Conservation (phyloP, 1,140 invertebrate species). For the Heterodera schachtii region DNA sequence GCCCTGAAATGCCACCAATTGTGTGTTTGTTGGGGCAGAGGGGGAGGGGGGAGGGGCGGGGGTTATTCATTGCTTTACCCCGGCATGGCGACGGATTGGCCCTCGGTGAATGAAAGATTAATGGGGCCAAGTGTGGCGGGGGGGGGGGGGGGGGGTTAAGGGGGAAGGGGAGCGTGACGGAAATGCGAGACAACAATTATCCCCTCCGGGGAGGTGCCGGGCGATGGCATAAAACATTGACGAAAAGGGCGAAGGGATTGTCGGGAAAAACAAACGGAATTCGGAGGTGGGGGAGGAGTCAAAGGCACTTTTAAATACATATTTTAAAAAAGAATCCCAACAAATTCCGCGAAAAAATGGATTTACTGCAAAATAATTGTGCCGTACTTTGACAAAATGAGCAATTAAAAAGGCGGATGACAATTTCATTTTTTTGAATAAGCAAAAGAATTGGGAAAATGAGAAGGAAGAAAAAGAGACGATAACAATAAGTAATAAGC, state of each 20-base stretch:
- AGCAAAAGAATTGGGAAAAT: too few species aligned
- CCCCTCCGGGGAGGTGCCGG: background rate
- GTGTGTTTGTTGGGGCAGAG: background rate
- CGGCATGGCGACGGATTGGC: background rate
- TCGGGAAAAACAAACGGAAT: background rate
- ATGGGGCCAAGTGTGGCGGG: background rate
- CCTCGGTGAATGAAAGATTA: slow-evolving; percentile 23
- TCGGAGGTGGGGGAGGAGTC: background rate
- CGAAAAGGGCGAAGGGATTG: background rate
- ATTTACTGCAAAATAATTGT: too few species aligned
- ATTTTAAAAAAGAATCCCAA: too few species aligned
- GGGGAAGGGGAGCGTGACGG: background rate
- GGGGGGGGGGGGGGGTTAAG: background rate
- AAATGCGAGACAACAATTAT: slow-evolving; percentile 19
- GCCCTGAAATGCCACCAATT: background rate
- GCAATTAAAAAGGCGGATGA: too few species aligned
- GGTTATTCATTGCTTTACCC: background rate
- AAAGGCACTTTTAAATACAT: too few species aligned
- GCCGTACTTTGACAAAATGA: too few species aligned
- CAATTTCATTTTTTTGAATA: too few species aligned
- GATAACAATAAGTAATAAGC: too few species aligned
- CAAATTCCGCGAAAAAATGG: too few species aligned
- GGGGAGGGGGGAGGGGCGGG: too few species aligned
- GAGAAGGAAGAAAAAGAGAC: too few species aligned
- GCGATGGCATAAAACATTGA: background rate